Percentiles rank a stretch among this genome's conserved stretches.
These are phyloP conservation scores for Iphiclides podalirius DNA, from an alignment of 2,888 invertebrate genomes.

Conservation along the genomic window DNA sequence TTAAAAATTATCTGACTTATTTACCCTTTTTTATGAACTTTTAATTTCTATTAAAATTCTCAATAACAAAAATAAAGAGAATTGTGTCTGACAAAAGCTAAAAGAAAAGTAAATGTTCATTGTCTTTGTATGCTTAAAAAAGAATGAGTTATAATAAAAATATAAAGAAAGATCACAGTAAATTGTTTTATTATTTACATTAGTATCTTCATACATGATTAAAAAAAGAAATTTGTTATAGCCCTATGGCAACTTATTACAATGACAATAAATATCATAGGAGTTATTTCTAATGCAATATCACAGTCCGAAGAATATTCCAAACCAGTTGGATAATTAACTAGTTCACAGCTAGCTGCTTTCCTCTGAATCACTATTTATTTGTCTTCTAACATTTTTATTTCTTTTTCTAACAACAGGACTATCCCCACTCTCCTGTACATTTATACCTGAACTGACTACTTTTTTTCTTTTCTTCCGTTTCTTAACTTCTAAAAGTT, in stretches of 20 bases:
- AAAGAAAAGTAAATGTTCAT: too few species aligned
- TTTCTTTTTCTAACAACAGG: slow-evolving; percentile 50
- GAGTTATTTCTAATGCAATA: slow-evolving; percentile 31
- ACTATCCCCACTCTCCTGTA: slow-evolving; percentile 44
- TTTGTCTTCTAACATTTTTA: slow-evolving; percentile 48
- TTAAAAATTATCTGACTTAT: too few species aligned
- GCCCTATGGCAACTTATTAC: background rate
- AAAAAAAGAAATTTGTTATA: background rate
- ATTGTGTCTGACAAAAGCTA: too few species aligned
- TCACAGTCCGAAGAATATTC: slow-evolving; percentile 41
- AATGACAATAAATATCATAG: background rate
- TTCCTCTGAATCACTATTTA: slow-evolving; percentile 71
- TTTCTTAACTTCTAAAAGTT: slow-evolving; percentile 59
- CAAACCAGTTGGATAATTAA: slow-evolving; percentile 34
- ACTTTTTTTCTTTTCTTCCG: slow-evolving; percentile 42
- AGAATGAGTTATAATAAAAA: slow-evolving; percentile 1
- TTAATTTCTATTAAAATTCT: too few species aligned
- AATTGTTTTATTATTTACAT: slow-evolving; percentile 3
- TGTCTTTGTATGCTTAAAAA: background rate
- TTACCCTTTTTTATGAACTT: too few species aligned
- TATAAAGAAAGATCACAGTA: slow-evolving; percentile 5
- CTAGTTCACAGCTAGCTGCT: slow-evolving; percentile 40
- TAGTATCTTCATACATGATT: slow-evolving; percentile 11
- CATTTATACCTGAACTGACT: slow-evolving; percentile 6
- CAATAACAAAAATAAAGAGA: too few species aligned